Percentiles rank a stretch among this genome's conserved stretches.
Evolutionary conservation across 2,797 vertebrate species (phyloP).

Genomic region (Gymnothorax reevesii): DNA sequence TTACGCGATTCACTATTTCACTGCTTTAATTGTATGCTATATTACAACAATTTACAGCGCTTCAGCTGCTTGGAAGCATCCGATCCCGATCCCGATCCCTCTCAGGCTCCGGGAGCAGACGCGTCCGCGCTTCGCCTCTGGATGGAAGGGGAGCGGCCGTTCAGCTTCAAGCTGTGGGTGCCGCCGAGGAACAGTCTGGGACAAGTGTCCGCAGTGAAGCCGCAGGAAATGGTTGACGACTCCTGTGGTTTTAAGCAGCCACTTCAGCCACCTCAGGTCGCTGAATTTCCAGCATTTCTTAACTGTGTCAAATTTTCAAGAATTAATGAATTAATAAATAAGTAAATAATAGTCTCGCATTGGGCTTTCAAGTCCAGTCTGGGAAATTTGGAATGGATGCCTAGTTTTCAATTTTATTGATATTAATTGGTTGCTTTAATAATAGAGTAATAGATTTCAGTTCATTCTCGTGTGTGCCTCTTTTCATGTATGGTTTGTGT

Average conservation of each 20-base stretch:
- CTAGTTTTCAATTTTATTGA: neutral
- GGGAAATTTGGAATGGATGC: neutral
- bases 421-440: neutral
- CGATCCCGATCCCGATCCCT: too few relatives aligned
- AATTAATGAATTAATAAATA: neutral
- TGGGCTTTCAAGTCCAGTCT: neutral
- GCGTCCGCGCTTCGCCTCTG: slow-evolving; percentile 36
- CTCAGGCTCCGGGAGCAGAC: neutral
- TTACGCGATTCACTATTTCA: too few relatives aligned
- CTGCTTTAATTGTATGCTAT: too few relatives aligned
- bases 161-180: slow-evolving; percentile 72
- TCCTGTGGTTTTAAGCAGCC: slow-evolving; percentile 38
- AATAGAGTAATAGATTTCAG: neutral
- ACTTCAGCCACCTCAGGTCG: slow-evolving; percentile 36
- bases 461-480: neutral
- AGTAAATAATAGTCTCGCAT: too few relatives aligned
- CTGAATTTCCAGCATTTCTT: neutral
- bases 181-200: slow-evolving; percentile 60
- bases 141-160: slow-evolving; percentile 68
- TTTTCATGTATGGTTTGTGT: slow-evolving; percentile 35
- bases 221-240: slow-evolving; percentile 56
- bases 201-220: slow-evolving; percentile 63
- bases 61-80: too few relatives aligned
- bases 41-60: too few relatives aligned
- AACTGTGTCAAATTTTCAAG: neutral